phyloP scores from a whole-genome alignment of 2,113 vertebrate genomes.

The Crotophaga sulcirostris region DNA sequence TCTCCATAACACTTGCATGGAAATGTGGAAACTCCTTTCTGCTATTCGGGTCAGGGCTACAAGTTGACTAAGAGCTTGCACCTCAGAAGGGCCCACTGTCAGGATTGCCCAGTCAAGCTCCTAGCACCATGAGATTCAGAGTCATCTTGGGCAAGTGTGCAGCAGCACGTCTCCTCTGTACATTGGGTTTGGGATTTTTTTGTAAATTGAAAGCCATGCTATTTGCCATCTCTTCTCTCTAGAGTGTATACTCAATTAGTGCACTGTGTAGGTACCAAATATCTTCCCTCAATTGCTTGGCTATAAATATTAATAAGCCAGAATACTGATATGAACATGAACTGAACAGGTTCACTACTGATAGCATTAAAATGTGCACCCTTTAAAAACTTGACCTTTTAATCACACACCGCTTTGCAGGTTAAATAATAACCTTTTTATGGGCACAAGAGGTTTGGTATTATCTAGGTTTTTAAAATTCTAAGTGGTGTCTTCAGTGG shows the following conservation, averaged over 20 bases:
- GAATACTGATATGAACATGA: neutral
- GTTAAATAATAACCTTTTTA: neutral
- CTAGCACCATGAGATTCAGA: neutral
- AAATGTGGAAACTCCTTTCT: neutral
- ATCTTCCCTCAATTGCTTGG: neutral
- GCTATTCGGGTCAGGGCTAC: neutral
- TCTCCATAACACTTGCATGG: neutral
- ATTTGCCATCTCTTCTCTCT: neutral
- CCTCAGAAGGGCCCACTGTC: neutral
- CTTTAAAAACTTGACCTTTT: slow-evolving; percentile 7
- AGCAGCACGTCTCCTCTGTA: neutral
- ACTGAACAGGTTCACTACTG: neutral
- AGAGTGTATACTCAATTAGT: neutral
- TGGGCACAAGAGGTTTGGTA: neutral
- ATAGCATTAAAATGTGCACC: neutral
- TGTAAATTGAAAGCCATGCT: neutral
- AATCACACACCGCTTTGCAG: neutral
- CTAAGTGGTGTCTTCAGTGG: neutral
- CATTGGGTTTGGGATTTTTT: neutral
- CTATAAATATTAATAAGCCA: neutral
- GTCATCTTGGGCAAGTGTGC: neutral
- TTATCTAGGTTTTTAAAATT: neutral
- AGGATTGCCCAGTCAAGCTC: neutral
- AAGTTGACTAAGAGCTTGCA: neutral
- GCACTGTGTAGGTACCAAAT: neutral